These are phyloP conservation scores for Athene cunicularia DNA, from an alignment of 2,113 vertebrate species.

Conservation along the genomic window DNA sequence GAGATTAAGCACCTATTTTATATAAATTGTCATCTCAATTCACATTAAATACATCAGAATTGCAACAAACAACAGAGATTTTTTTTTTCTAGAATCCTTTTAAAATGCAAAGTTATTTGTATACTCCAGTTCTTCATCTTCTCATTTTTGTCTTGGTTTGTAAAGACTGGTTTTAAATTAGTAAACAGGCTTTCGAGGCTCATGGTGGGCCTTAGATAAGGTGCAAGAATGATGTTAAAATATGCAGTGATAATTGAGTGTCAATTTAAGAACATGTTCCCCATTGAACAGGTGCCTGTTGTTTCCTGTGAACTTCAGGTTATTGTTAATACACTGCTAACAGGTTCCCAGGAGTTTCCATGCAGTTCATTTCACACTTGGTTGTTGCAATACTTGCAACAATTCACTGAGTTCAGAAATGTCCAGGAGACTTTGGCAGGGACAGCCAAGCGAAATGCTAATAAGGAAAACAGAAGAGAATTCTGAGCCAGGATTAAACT, in stretches of 20 bases:
- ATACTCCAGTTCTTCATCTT: neutral
- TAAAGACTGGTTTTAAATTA: neutral
- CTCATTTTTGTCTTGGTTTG: neutral
- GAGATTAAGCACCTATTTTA: neutral
- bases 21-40: neutral
- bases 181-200: neutral
- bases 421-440: conserved; percentile 24
- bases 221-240: neutral
- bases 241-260: conserved; percentile 41
- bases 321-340: neutral
- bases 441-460: conserved; percentile 9
- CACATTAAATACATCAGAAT: neutral
- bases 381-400: neutral
- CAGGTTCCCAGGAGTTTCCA: neutral
- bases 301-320: neutral
- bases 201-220: neutral
- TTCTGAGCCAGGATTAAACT: neutral
- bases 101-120: neutral
- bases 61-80: neutral
- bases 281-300: neutral
- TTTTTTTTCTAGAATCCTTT: neutral
- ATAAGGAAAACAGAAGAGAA: neutral
- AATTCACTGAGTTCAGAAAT: neutral
- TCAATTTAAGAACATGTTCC: neutral
- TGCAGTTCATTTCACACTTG: neutral